phyloP scores from a whole-genome alignment of 2,888 invertebrate genomes.

The Linyphia triangularis region DNA sequence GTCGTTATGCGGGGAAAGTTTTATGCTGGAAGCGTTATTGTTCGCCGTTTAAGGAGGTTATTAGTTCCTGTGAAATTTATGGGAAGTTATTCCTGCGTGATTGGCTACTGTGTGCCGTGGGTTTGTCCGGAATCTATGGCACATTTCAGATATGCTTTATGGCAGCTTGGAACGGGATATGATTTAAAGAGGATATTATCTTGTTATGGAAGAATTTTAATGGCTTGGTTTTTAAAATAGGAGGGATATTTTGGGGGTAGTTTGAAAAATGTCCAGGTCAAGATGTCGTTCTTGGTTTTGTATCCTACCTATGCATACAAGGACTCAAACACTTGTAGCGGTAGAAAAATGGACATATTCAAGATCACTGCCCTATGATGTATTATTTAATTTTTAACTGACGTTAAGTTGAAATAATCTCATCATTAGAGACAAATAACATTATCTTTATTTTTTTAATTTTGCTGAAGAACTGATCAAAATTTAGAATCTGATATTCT shows the following conservation, averaged over 20 bases:
- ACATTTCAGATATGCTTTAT: constrained; percentile 21
- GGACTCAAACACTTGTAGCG: too few species aligned
- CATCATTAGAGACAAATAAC: too few species aligned
- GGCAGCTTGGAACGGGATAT: constrained; percentile 7
- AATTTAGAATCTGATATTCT: too few species aligned
- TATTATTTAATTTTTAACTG: too few species aligned
- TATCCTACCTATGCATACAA: too few species aligned
- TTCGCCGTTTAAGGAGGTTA: constrained; percentile 52
- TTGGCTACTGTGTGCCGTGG: constrained; percentile 11
- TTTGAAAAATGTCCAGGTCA: neutral
- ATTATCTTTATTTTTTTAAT: too few species aligned
- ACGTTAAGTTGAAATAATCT: too few species aligned
- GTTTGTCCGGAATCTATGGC: neutral
- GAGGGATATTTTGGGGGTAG: neutral
- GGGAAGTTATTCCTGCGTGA: constrained; percentile 25
- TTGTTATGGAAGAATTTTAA: neutral
- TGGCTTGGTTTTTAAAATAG: neutral
- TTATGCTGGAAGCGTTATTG: constrained; percentile 27
- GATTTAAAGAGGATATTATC: neutral
- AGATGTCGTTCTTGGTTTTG: neutral
- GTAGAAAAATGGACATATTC: too few species aligned
- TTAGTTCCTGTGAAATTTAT: constrained; percentile 53
- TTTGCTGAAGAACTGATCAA: too few species aligned
- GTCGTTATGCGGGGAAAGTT: constrained; percentile 20
- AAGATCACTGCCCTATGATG: too few species aligned